phyloP scores from a whole-genome alignment of 53 echinoderm and acorn worm species.

The Holothuria leucospilota region DNA sequence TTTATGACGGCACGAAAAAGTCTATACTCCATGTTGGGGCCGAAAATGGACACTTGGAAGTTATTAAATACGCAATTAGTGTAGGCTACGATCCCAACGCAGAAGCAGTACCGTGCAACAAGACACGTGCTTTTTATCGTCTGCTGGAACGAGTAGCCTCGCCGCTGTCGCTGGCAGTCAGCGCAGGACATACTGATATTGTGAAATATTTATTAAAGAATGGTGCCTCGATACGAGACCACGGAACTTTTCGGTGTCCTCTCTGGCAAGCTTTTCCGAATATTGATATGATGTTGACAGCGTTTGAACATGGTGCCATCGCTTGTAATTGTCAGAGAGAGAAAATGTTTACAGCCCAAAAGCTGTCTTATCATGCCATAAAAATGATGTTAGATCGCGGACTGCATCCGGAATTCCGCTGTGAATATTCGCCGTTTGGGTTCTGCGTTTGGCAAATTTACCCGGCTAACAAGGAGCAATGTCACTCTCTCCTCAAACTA shows the following conservation, averaged over 20 bases:
- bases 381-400: slow-evolving; percentile 20
- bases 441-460: slow-evolving; percentile 40
- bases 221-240: slow-evolving; percentile 15
- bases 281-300: slow-evolving; percentile 11
- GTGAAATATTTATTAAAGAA: slow-evolving; percentile 47
- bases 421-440: slow-evolving; percentile 33
- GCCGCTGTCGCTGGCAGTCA: slow-evolving; percentile 25
- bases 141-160: slow-evolving; percentile 8
- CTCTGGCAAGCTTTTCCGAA: slow-evolving; percentile 40
- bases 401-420: slow-evolving; percentile 23
- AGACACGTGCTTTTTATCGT: slow-evolving; percentile 10
- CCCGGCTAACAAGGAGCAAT: slow-evolving; percentile 23
- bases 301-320: slow-evolving; percentile 26
- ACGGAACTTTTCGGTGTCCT: slow-evolving; percentile 19
- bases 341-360: slow-evolving; percentile 17
- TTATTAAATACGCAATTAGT: slow-evolving; percentile 11
- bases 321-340: slow-evolving; percentile 27
- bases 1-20: slow-evolving; percentile 16
- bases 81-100: slow-evolving; percentile 32
- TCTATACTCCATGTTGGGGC: slow-evolving; percentile 26
- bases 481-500: slow-evolving; percentile 5
- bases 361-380: not conserved
- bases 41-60: slow-evolving; percentile 30
- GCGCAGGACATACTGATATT: slow-evolving; percentile 19
- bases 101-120: slow-evolving; percentile 1